phyloP scores from a whole-genome alignment of 2,797 vertebrate genomes.

The Catharus ustulatus region DNA sequence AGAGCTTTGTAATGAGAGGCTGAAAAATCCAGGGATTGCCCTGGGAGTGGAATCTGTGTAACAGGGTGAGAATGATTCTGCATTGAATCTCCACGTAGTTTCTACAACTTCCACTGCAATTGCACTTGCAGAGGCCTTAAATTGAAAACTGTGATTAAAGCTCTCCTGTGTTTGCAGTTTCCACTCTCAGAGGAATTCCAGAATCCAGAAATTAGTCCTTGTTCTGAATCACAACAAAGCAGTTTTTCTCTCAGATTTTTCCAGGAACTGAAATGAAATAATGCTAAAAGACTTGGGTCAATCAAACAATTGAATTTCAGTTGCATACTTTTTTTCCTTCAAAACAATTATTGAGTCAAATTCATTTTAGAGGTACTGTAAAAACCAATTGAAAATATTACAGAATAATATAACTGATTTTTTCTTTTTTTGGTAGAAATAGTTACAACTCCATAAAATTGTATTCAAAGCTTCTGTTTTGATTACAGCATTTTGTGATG shows the following conservation, averaged over 20 bases:
- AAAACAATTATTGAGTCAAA: not conserved
- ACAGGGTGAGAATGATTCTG: not conserved
- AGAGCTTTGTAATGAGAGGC: not conserved
- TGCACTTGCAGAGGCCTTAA: not conserved
- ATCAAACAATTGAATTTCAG: not conserved
- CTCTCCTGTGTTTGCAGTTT: not conserved
- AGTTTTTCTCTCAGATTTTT: not conserved
- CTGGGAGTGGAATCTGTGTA: not conserved
- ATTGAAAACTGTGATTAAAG: not conserved
- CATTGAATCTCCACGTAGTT: rapidly evolving
- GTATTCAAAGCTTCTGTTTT: not conserved
- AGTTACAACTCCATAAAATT: not conserved
- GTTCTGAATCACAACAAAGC: not conserved
- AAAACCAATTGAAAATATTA: not conserved
- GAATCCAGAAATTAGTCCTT: not conserved
- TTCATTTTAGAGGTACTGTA: not conserved
- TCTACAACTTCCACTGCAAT: not conserved
- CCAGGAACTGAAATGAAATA: not conserved
- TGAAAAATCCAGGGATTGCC: not conserved
- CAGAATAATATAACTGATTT: rapidly evolving
- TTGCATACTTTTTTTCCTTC: not conserved
- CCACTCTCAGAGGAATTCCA: not conserved
- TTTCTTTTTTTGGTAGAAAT: not conserved
- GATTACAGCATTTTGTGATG: not conserved
- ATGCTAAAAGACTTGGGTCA: not conserved